Base-by-base conservation (phyloP, 2,797 vertebrate species). In the Siniperca obscura region DNA sequence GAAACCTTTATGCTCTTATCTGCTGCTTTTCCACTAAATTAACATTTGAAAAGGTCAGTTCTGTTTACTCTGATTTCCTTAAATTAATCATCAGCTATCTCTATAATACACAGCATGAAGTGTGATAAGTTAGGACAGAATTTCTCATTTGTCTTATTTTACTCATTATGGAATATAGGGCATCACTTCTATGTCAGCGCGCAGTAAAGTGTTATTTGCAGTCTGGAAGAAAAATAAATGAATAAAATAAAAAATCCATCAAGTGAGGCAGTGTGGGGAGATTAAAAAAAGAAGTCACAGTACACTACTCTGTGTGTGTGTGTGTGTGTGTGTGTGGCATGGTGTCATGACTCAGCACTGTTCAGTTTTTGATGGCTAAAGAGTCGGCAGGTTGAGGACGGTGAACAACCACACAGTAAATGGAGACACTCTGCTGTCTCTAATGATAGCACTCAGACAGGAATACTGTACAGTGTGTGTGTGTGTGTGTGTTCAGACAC, bases 21-120 rank as follows among this genome's bases (percentile, higher is more conserved):
- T 62, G 2, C 68, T 14, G 53, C 38, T 48, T 57, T 67, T 59
- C 40, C 56, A 27, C 7, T 7, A 44, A 44, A 76, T 77, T 56
- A 42, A 11, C 60, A 60, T 85, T 79, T 62, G 16, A 85, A 81
- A 87, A 86, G 76, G 78, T 85, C 52, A 34, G 19, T 27, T 81
- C 5, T 83, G 70, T 86, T 88, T 76, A 36, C 64, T 68, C 30
- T 7, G 34, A 70, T 74, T 38, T 19, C 42, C 21, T 80, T 60
- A n/a, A 77, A 74, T 57, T 4, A 57, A 59, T 80, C 68, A 46
- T 5, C 22, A 5, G 9, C 53, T 76, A 9, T 81, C 34, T 44
- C 14, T 4, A 3, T 38, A 40, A 61, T 14, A 64, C 64, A 25
- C 48, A 65, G 40, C 25, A 1, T 61, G 30, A 46, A 70, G 44